These are phyloP conservation scores for Rhysida immarginata DNA, from an alignment of 1,140 invertebrate genomes.

Conservation along the genomic window DNA sequence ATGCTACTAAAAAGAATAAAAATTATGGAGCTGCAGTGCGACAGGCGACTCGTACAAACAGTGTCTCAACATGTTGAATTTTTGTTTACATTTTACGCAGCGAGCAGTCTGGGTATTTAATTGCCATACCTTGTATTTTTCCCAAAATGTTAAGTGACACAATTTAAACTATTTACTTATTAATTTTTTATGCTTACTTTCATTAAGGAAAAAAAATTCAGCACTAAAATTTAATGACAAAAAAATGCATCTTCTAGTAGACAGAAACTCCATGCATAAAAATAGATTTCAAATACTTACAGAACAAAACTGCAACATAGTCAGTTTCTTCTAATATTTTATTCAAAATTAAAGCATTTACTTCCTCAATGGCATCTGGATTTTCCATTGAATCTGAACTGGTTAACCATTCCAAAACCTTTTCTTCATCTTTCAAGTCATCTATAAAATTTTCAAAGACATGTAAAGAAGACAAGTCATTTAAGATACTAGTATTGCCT, in stretches of 20 bases:
- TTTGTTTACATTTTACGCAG: no score
- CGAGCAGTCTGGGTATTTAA: no score
- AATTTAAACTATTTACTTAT: no score
- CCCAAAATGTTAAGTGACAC: no score
- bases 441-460: conserved; percentile 37
- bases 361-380: conserved; percentile 90
- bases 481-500: background rate
- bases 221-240: background rate
- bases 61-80: no score
- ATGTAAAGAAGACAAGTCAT: background rate
- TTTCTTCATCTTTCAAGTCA: conserved; percentile 83
- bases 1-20: no score
- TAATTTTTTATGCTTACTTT: no score
- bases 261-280: background rate
- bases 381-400: conserved; percentile 85
- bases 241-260: background rate
- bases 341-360: conserved; percentile 73
- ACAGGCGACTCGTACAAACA: no score
- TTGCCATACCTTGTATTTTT: no score
- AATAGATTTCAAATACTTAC: conserved; percentile 46
- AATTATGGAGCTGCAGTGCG: no score
- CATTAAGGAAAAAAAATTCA: background rate
- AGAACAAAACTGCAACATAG: conserved; percentile 84
- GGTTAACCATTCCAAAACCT: conserved; percentile 79
- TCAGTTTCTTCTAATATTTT: conserved; percentile 85